Evolutionary conservation across 2,888 invertebrate genomes (phyloP), one percentile per base, ranked within the genome.

Genomic region (Thelaira solivaga): DNA sequence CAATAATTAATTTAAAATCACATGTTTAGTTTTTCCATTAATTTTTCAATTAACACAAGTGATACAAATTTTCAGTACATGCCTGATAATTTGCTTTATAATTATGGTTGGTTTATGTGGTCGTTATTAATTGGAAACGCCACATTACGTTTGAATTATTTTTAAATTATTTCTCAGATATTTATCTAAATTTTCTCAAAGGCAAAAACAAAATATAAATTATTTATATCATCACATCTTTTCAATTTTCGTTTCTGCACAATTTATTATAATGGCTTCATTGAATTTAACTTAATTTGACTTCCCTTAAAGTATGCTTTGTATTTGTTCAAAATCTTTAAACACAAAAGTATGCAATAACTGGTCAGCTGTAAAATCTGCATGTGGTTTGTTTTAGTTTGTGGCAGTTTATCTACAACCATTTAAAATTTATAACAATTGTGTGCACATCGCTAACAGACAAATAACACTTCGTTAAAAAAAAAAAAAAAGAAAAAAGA

Each of bases 361-460:
- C 43, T 31, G 20, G 18, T 8, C 6, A 26, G 22, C 22, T 34
- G 2, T 18, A 11, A 18, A 36, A 53, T n/a, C 2, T 22, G 22
- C 22, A 36, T 34, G 34, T 26, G 18, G 29, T 51, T 41, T 26
- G 39, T 39, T 29, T 39, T 26, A 7, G 11, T 49, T 26, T 47
- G 8, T 36, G 1, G 13, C 1, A 4, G 2, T 24, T 22, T 18
- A 10, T 22, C 8, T 3, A 20, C 10, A 45, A 6, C 36, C 10
- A 43, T 61, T 61, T 51, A 1, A 51, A 45, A 62, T 72, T 72
- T 45, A 72, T 62, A 36, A 45, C 13, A 72, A 26, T 53, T 69
- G n/a, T 69, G 68, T 24, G 59, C 49, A 61, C 29, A 31, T 24
- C 22, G 20, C 29, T 10, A 36, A 39, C 34, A 24, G 51, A 26